phyloP scores from a whole-genome alignment of 1,140 invertebrate species.

The Drosophila melanica region DNA sequence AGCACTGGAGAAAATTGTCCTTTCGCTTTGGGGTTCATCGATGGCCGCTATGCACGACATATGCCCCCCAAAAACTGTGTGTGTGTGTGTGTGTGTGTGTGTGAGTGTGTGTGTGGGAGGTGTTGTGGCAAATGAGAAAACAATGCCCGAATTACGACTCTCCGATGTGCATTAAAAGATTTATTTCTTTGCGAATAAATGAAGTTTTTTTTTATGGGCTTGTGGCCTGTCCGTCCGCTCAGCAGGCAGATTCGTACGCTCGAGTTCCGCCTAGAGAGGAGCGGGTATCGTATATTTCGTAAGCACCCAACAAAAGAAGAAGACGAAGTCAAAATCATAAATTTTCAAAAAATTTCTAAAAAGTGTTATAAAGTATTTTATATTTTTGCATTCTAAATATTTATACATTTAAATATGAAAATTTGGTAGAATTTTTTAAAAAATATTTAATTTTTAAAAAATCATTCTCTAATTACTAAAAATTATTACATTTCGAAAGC shows the following conservation, averaged over 20 bases:
- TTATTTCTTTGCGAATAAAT: slow-evolving; percentile 81
- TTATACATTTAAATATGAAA: no score
- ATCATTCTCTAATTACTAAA: no score
- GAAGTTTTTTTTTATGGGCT: slow-evolving; percentile 75
- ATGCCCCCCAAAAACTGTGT: slow-evolving; percentile 9
- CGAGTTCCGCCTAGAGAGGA: not conserved
- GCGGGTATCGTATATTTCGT: not conserved
- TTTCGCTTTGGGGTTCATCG: slow-evolving; percentile 33
- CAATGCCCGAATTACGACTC: slow-evolving; percentile 82
- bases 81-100: slow-evolving; percentile 1
- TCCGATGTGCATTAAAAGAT: slow-evolving; percentile 82
- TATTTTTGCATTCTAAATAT: no score
- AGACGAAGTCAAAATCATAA: no score
- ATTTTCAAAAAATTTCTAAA: no score
- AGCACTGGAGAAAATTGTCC: slow-evolving; percentile 54
- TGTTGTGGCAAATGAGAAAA: slow-evolving; percentile 80
- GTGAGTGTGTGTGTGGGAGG: slow-evolving; percentile 46
- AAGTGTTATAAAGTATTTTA: no score
- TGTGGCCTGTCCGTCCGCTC: slow-evolving; percentile 16
- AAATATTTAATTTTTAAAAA: no score
- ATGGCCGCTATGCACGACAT: slow-evolving; percentile 60
- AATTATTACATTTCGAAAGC: no score
- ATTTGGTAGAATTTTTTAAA: no score
- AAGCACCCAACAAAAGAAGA: no score
- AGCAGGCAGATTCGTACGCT: not conserved